phyloP scores from a whole-genome alignment of 2,113 vertebrate species.

The Raja brachyura region DNA sequence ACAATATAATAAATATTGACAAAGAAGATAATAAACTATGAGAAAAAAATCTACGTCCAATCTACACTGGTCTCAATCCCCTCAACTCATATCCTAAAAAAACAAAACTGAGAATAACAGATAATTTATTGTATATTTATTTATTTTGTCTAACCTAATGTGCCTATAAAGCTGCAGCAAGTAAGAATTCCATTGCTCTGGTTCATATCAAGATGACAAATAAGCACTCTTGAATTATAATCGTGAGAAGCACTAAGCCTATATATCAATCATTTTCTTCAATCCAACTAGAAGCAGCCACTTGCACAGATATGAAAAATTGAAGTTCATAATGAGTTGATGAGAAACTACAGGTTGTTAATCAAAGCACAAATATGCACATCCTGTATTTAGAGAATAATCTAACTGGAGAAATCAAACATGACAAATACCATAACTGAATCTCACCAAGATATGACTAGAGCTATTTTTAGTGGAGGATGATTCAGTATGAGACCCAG shows the following conservation, averaged over 20 bases:
- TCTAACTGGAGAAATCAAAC: not conserved
- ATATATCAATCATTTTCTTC: not conserved
- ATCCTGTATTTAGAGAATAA: not conserved
- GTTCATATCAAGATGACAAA: no score
- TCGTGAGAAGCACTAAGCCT: not conserved
- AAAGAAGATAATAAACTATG: not conserved
- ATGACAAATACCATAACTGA: not conserved
- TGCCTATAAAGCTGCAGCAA: no score
- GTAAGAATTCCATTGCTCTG: no score
- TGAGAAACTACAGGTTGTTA: not conserved
- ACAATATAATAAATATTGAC: not conserved
- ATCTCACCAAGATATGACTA: not conserved
- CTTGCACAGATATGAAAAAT: not conserved
- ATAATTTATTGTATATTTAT: not conserved
- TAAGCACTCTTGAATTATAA: no score
- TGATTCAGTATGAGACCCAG: not conserved
- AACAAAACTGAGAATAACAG: not conserved
- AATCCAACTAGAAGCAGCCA: not conserved
- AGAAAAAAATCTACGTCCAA: not conserved
- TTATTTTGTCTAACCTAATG: no score
- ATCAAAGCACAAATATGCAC: no score
- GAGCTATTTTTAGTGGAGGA: not conserved
- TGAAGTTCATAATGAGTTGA: not conserved
- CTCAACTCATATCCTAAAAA: not conserved
- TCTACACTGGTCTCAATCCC: not conserved